Evolutionary conservation across 2,113 vertebrate species (phyloP).

Genomic region (Danio rerio): GRCz12tu NC_133197.1:15498001-15498500

Average conservation of each 20-base stretch:
- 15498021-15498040: conserved; percentile 17
- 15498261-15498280: background rate
- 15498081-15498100: background rate
- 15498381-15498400: no score
- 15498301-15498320: background rate
- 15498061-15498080: background rate
- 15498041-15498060: conserved; percentile 31
- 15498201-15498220: background rate
- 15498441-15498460: no score
- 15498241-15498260: background rate
- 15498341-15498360: no score
- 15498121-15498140: background rate
- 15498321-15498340: background rate
- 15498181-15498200: background rate
- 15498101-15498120: background rate
- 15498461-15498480: no score
- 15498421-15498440: no score
- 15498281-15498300: background rate
- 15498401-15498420: no score
- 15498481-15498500: no score
- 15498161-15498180: background rate
- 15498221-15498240: background rate
- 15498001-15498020: conserved; percentile 31
- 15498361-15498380: no score
- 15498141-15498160: background rate